Percentiles rank a stretch among this genome's conserved stretches.
Conservation (phyloP, 2,888 invertebrate genomes). For the Drosophila nigritarsus region DNA sequence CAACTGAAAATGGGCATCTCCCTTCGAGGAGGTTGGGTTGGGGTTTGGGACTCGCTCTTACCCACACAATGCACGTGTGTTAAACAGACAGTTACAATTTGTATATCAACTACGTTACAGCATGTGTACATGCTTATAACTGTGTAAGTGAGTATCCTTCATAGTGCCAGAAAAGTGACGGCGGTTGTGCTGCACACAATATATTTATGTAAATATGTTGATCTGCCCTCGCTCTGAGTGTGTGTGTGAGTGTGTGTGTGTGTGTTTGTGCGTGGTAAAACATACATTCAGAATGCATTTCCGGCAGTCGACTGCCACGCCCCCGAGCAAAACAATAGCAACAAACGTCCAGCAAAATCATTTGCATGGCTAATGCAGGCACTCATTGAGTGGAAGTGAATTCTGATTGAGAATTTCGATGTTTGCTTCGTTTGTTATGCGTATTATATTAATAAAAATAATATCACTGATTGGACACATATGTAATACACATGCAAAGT, state of each 20-base stretch:
- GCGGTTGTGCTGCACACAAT: constrained; percentile 34
- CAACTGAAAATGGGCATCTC: constrained; percentile 47
- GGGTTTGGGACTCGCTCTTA: constrained; percentile 13
- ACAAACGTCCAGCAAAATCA: constrained; percentile 46
- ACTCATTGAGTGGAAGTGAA: constrained; percentile 16
- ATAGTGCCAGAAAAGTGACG: constrained; percentile 54
- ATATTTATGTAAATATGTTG: constrained; percentile 59
- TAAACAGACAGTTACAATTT: constrained; percentile 78
- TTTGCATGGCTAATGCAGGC: constrained; percentile 56
- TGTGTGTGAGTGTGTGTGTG: constrained; percentile 11
- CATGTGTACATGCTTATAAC: constrained; percentile 12
- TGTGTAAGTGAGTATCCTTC: constrained; percentile 37
- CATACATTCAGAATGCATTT: constrained; percentile 69
- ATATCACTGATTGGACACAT: background rate
- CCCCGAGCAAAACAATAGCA: constrained; percentile 22
- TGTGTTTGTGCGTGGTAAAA: constrained; percentile 38
- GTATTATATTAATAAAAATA: constrained; percentile 43
- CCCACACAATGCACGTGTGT: constrained; percentile 64
- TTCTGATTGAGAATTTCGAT: constrained; percentile 52
- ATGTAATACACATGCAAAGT: background rate
- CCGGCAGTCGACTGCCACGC: constrained; percentile 32
- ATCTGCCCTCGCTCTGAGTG: constrained; percentile 37
- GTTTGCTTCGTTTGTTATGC: constrained; percentile 49
- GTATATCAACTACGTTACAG: constrained; percentile 63
- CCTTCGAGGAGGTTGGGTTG: background rate